These are phyloP conservation scores for Mesorhabditis spiculigera DNA, from an alignment of 2,888 invertebrate species.

Conservation along the genomic window DNA sequence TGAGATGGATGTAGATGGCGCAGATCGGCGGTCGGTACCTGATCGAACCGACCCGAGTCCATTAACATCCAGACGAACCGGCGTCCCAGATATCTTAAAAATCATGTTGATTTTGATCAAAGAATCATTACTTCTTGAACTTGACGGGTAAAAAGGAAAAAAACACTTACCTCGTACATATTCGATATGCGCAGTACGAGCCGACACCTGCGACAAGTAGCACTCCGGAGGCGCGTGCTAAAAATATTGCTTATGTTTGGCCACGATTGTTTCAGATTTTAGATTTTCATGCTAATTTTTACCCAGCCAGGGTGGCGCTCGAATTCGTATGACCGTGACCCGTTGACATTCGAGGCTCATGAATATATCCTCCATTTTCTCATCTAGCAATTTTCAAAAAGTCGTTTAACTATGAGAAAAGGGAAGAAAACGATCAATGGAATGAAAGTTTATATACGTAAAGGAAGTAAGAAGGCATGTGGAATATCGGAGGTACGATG, in stretches of 20 bases:
- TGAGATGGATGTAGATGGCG: slow-evolving; percentile 37
- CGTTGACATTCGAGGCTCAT: too few species aligned
- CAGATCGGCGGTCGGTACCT: slow-evolving; percentile 46
- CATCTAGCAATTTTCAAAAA: too few species aligned
- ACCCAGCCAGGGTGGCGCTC: slow-evolving; percentile 1
- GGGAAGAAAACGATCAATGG: too few species aligned
- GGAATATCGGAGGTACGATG: too few species aligned
- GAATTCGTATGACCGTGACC: too few species aligned
- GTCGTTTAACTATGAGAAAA: too few species aligned
- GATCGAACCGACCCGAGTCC: slow-evolving; percentile 42
- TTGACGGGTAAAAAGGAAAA: neutral
- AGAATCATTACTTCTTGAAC: too few species aligned
- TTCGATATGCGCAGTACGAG: slow-evolving; percentile 54
- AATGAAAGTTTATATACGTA: too few species aligned
- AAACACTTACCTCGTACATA: slow-evolving; percentile 32
- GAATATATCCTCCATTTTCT: too few species aligned
- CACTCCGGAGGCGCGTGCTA: slow-evolving; percentile 53
- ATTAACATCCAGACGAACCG: slow-evolving; percentile 49
- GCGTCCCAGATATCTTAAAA: slow-evolving; percentile 10
- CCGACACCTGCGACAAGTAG: slow-evolving; percentile 56
- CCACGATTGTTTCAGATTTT: slow-evolving; percentile 9
- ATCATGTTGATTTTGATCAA: too few species aligned
- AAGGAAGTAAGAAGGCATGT: too few species aligned
- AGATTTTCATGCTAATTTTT: slow-evolving; percentile 7
- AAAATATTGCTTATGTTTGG: slow-evolving; percentile 21